Base-by-base conservation (phyloP, 2,797 vertebrate species). In the Cichlasoma orientale region DNA sequence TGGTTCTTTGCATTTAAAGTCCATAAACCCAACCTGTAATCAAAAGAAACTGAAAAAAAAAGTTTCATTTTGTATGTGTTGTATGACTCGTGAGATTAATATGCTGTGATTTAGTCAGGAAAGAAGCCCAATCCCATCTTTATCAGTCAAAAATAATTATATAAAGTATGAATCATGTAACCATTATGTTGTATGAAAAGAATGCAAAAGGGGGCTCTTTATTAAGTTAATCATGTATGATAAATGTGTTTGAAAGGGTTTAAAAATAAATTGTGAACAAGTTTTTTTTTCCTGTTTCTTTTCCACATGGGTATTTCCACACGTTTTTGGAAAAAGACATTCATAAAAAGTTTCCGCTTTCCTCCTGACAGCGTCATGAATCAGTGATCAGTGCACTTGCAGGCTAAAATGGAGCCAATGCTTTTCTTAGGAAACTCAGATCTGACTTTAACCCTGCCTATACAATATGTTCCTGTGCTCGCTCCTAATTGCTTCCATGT, bases 401-500 rank as follows among this genome's bases (percentile, higher is more conserved):
- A 75, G 61, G 59, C 68, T 73, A 59, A 80, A 80, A 61, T 13
- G 47, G 36, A 79, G 25, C 27, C 79, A 59, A n/a, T 33, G 78
- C 85, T 91, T 87, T 82, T 76, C 75, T 55, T 54, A 33, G 0
- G 74, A 72, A 70, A 80, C 41, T 58, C 25, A 74, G 10, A 82
- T 86, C 80, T 75, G 55, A 85, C 77, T 82, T 89, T 89, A 59
- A 59, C 80, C 80, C 82, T 78, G 74, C 80, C 78, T 79, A 56
- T 66, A 80, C 66, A 27, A 69, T 56, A 80, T 71, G 82, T 90
- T 93, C 56, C 84, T 57, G 72, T 86, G 88, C 77, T 89, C 84
- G 75, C 79, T 72, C 77, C 86, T 88, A 95, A 95, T 95, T 95
- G 90, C 92, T 95, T 94, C 94, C 95, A 95, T 94, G 88, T 91